phyloP scores from a whole-genome alignment of 2,888 invertebrate genomes.

The Pseudoips prasinana region DNA sequence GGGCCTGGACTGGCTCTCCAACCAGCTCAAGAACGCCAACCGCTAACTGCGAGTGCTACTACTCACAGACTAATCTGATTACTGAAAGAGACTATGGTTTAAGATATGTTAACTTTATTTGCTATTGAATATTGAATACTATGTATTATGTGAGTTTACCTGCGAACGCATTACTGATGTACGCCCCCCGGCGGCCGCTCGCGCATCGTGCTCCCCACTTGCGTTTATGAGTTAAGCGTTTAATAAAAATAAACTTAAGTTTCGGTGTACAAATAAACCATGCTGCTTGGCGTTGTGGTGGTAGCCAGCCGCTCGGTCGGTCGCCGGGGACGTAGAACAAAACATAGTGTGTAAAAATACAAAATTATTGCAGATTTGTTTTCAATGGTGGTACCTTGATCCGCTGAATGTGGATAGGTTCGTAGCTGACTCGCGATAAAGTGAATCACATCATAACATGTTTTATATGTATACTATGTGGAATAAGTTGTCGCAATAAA shows the following conservation, averaged over 20 bases:
- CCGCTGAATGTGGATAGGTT: constrained; percentile 75
- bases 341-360: constrained; percentile 77
- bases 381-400: constrained; percentile 63
- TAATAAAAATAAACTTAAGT: constrained; percentile 28
- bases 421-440: constrained; percentile 77
- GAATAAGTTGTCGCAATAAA: constrained; percentile 82
- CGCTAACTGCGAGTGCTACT: constrained; percentile 86
- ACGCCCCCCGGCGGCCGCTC: constrained; percentile 70
- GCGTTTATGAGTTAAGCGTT: constrained; percentile 26
- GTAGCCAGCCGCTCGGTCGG: constrained; percentile 63
- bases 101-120: constrained; percentile 82
- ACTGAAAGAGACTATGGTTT: constrained; percentile 81
- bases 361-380: constrained; percentile 71
- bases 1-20: constrained; percentile 99
- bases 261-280: constrained; percentile 41
- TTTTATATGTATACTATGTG: constrained; percentile 81
- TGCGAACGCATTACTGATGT: constrained; percentile 66
- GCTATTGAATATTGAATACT: constrained; percentile 78
- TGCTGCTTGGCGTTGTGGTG: constrained; percentile 45
- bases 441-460: constrained; percentile 79
- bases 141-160: constrained; percentile 80
- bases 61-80: constrained; percentile 70
- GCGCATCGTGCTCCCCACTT: constrained; percentile 44
- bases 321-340: constrained; percentile 74
- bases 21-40: constrained; percentile 99